A percentile compares a stretch with the other conserved stretches of the same genome.
These are phyloP conservation scores for Chymomyza procnemis DNA, from an alignment of 2,888 invertebrate genomes.

Conservation along the genomic window DNA sequence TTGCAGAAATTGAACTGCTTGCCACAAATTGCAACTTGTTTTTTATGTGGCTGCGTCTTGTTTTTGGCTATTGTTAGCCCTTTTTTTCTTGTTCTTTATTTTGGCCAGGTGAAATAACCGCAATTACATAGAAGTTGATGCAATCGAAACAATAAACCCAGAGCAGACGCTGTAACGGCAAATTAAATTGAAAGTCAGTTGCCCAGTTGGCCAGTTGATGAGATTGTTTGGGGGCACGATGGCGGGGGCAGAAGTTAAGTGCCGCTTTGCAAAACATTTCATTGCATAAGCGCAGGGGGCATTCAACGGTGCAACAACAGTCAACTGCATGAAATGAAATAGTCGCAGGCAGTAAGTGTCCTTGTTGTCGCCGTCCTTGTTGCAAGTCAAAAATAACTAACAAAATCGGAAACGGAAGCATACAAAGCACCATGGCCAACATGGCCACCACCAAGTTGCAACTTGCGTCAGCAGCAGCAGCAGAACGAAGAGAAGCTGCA, in stretches of 20 bases:
- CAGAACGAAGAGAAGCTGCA: not conserved
- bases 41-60: conserved; percentile 60
- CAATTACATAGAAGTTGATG: conserved; percentile 61
- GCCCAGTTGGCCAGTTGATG: conserved; percentile 24
- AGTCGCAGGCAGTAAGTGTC: conserved; percentile 38
- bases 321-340: conserved; percentile 52
- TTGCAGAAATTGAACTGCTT: conserved; percentile 65
- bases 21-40: conserved; percentile 71
- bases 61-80: conserved; percentile 25
- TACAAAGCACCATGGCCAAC: conserved; percentile 59
- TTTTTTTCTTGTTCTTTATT: conserved; percentile 43
- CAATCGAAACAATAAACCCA: conserved; percentile 8
- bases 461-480: not conserved
- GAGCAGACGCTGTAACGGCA: conserved; percentile 33
- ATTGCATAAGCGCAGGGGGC: conserved; percentile 36
- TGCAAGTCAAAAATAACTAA: conserved; percentile 47
- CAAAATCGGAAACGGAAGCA: conserved; percentile 70
- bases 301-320: conserved; percentile 23
- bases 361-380: conserved; percentile 10
- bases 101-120: conserved; percentile 71
- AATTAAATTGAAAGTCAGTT: conserved; percentile 41
- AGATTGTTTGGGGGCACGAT: not conserved
- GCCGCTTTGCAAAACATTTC: conserved; percentile 69
- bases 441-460: not conserved
- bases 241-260: conserved; percentile 51